Evolutionary conservation across 2,888 invertebrate species (phyloP).

Genomic region (Cremastobaeus sp.): DNA sequence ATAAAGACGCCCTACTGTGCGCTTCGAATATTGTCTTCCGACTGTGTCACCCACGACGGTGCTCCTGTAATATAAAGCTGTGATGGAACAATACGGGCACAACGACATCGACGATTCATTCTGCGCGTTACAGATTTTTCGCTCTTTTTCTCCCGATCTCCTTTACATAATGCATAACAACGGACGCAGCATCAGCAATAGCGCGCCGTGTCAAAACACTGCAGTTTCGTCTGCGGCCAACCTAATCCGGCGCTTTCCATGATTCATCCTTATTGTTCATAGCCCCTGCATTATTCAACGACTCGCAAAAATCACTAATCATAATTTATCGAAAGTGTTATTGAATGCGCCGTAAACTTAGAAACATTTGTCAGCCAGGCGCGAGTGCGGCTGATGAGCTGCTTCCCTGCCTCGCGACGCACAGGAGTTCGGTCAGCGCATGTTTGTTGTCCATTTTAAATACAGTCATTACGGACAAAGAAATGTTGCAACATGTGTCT

Average conservation of each 20-base stretch:
- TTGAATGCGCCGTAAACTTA: slow-evolving; percentile 28
- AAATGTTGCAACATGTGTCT: no score
- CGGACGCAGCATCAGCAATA: slow-evolving; percentile 32
- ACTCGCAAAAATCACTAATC: slow-evolving; percentile 11
- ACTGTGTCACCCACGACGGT: slow-evolving; percentile 62
- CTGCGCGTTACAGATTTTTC: slow-evolving; percentile 27
- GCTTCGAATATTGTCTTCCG: slow-evolving; percentile 58
- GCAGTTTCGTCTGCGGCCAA: slow-evolving; percentile 27
- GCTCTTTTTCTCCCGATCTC: slow-evolving; percentile 14
- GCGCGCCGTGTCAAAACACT: slow-evolving; percentile 40
- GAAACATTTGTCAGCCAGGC: slow-evolving; percentile 41
- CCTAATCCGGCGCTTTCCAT: slow-evolving; percentile 39
- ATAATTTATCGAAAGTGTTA: slow-evolving; percentile 37
- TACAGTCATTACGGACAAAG: no score
- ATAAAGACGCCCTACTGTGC: slow-evolving; percentile 61
- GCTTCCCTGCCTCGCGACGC: no score
- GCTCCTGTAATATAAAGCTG: slow-evolving; percentile 60
- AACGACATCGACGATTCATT: slow-evolving; percentile 59
- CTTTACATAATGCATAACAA: slow-evolving; percentile 57
- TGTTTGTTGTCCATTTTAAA: no score
- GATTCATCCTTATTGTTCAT: slow-evolving; percentile 37
- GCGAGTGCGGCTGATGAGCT: no score
- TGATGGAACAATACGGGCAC: slow-evolving; percentile 61
- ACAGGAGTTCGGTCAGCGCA: no score
- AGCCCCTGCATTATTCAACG: slow-evolving; percentile 43